Evolutionary conservation across 2,888 invertebrate species (phyloP), one percentile per base, ranked within the genome.

Genomic region (Rhabditoides inermis): DNA sequence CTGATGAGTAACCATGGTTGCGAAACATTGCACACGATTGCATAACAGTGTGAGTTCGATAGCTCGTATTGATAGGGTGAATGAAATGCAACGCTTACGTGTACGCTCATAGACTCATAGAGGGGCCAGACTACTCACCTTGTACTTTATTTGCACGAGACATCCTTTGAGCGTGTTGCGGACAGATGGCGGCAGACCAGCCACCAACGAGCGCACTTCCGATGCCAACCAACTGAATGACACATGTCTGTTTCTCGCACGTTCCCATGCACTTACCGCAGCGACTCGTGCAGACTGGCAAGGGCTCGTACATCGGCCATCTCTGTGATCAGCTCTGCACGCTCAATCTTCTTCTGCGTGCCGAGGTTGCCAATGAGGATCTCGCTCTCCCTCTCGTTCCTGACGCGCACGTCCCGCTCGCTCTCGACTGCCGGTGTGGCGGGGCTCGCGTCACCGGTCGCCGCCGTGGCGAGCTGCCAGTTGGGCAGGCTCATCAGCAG

Each of bases 221-320:
- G 15, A 15, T 32, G 15, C n/a, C n/a, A n/a, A n/a, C n/a, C n/a
- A n/a, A n/a, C n/a, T n/a, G n/a, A 45, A 45, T 30, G 15, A 18
- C 15, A 3, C 3, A 18, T n/a, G 28, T 27, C 10, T 20, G 10
- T 20, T 37, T 18, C 10, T 12, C 23, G 15, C 18, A 64, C 64
- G 49, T 63, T 51, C 6, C 48, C 56, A n/a, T 62, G 60, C 36
- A 77, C 73, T 71, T 70, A 75, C 45, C 73, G 88, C 85, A 91
- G 85, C 75, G 88, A 88, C 77, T 94, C 92, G 76, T 90, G 90
- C 36, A 94, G 81, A 62, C 89, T 85, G 1, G 90, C 91, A 18
- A 94, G 79, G 64, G 88, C 87, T 49, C 86, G 85, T 44, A 94
- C 81, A 61, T 88, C 85, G 52, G 84, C 83, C 63, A 87, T 84